Conservation (phyloP, 2,113 vertebrate species). For the Psilopogon haemacephalus region DNA sequence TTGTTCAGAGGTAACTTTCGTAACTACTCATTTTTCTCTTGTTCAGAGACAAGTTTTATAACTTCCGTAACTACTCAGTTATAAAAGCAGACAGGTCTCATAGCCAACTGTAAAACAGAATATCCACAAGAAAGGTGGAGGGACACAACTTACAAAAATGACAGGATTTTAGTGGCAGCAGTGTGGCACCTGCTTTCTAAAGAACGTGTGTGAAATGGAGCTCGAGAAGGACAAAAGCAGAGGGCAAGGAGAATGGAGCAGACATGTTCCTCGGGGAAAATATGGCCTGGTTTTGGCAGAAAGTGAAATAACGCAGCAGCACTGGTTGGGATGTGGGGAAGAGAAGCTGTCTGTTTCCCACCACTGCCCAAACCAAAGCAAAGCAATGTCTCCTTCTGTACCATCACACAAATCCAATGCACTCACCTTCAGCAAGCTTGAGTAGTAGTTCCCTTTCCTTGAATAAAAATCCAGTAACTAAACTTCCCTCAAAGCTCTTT, state of each 20-base stretch:
- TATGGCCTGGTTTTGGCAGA: not conserved
- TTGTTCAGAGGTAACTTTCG: not conserved
- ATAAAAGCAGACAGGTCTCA: not conserved
- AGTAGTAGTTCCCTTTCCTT: not conserved
- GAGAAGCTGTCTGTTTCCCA: not conserved
- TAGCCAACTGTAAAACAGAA: not conserved
- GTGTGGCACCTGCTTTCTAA: not conserved
- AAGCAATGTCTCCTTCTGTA: not conserved
- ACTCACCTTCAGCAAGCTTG: not conserved
- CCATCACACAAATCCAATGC: not conserved
- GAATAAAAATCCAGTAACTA: not conserved
- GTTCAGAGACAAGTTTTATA: too few species aligned
- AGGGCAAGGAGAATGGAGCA: not conserved
- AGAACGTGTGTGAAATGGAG: not conserved
- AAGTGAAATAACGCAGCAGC: not conserved
- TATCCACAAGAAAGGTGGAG: not conserved
- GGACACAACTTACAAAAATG: rapidly evolving
- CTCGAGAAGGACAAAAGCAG: not conserved
- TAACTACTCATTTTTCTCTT: too few species aligned
- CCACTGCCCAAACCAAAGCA: not conserved
- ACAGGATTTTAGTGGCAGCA: not conserved
- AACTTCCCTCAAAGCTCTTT: not conserved
- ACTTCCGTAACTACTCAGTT: rapidly evolving
- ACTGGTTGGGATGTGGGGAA: not conserved
- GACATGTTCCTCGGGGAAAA: not conserved